Base-by-base conservation (phyloP, 2,888 invertebrate genomes). In the Coenonympha arcania region DNA sequence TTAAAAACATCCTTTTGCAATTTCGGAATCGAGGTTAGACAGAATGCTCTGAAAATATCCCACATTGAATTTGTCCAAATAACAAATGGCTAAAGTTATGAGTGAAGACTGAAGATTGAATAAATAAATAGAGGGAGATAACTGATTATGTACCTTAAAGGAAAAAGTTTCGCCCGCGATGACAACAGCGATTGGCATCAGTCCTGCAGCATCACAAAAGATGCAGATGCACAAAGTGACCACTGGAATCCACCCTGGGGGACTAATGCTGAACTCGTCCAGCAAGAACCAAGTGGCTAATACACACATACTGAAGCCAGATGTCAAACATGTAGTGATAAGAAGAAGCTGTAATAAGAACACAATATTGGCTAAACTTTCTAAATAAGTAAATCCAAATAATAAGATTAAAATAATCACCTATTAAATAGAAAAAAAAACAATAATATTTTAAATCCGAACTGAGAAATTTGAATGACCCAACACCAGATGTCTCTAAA, bases 141-240 rank as follows among this genome's bases (percentile, higher is more conserved):
- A 13, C n/a, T n/a, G n/a, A 30, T 1, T 1, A 33, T 15, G 15
- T 30, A 68, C 66, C 62, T 68, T 63, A 28, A 60, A 69, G 9
- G 68, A 64, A 48, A 84, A 81, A 6, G 81, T 66, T 59, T 85
- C 84, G 0, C 78, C 68, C 1, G 70, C 59, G 1, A 85, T 58
- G 4, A 85, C 71, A 30, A 75, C 71, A 0, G 82, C 75, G 2
- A 69, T 69, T 1, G 79, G 77, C 16, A 78, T 75, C 48, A 84
- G 59, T 0, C 84, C 84, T 4, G 78, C 51, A 16, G 76, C 66
- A 34, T 80, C 82, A 4, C 65, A 52, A 13, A 84, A 59, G 49
- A 81, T 69, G 53, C 70, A 83, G 5, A 68, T n/a, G n/a, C 82
- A 80, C 0, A 84, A 56, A 0, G 78, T 71, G 0, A 63, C 49